Conservation (phyloP, 1,140 invertebrate genomes). For the Macrotrachela quadricornifera region DNA sequence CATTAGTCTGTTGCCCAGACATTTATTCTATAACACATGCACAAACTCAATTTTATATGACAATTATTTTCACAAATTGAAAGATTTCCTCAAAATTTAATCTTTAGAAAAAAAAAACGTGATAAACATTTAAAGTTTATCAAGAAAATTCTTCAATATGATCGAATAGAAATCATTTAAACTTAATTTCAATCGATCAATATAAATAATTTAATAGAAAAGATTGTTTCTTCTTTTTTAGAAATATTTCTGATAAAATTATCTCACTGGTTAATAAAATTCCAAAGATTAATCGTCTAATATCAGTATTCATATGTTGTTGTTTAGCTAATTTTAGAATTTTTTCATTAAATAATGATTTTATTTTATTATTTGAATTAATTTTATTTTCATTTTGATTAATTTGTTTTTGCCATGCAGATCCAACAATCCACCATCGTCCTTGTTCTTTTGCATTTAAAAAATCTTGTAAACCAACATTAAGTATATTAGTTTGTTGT, state of each 20-base stretch:
- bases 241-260: conserved; percentile 9
- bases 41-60: too few species aligned
- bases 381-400: conserved; percentile 19
- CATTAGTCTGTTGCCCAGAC: too few species aligned
- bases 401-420: conserved; percentile 57
- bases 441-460: conserved; percentile 60
- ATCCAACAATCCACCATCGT: conserved; percentile 91
- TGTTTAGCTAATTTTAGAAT: conserved; percentile 56
- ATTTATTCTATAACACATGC: too few species aligned
- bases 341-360: conserved; percentile 32
- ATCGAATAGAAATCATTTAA: too few species aligned
- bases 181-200: too few species aligned
- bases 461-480: conserved; percentile 56
- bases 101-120: too few species aligned
- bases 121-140: too few species aligned
- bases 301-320: conserved; percentile 45
- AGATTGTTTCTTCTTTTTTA: background rate
- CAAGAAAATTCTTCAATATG: too few species aligned
- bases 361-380: background rate
- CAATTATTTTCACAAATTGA: too few species aligned
- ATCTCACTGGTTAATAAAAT: conserved; percentile 34
- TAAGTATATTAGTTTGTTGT: conserved; percentile 17
- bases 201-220: too few species aligned
- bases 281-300: conserved; percentile 35
- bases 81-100: too few species aligned